Evolutionary conservation across 1,140 invertebrate genomes (phyloP), one percentile per base, ranked within the genome.

Genomic region (Drosophila lowei): DNA sequence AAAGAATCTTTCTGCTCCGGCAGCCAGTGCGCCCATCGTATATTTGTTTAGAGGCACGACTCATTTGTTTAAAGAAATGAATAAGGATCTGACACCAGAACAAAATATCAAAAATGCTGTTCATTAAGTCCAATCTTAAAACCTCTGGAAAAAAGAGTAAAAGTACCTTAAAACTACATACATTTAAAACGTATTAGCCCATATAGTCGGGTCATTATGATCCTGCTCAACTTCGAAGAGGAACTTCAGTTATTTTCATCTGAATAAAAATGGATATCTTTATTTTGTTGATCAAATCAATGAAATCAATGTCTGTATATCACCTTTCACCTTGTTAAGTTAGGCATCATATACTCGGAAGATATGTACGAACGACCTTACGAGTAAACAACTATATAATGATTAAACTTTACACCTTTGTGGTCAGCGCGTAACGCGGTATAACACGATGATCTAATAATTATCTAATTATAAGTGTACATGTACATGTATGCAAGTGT

Each of bases 221-320:
- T 93, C 93, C 84, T 94, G 93, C 41, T 94, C 94, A 54, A 93
- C 93, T 18, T 91, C 0, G 23, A 23, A 23, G 23, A 23, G 23
- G 18, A 18, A 18, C 92, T 55, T 94, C 93, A 93, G 60, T 93
- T 93, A 60, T 94, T 94, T 76, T 94, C 93, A 88, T 94, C 94
- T 92, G 78, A 38, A 91, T 92, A 72, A 56, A 25, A 38, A 28
- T 3, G 4, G 2, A 18, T 5, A 5, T 18, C 25, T 49, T 57
- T 13, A 3, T 49, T 47, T 38, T 9, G n/a, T 28, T 42, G 15
- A 65, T 8, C 4, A 23, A 23, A 23, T 23, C 23, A 4, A 23
- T 25, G 5, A 25, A 25, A 25, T 18, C 18, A 18, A 18, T 18
- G 18, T 18, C 18, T 18, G 1, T 2, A 18, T 18, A 18, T 18